Base-by-base conservation (phyloP, 1,140 invertebrate species). In the Lepidostoma basale region DNA sequence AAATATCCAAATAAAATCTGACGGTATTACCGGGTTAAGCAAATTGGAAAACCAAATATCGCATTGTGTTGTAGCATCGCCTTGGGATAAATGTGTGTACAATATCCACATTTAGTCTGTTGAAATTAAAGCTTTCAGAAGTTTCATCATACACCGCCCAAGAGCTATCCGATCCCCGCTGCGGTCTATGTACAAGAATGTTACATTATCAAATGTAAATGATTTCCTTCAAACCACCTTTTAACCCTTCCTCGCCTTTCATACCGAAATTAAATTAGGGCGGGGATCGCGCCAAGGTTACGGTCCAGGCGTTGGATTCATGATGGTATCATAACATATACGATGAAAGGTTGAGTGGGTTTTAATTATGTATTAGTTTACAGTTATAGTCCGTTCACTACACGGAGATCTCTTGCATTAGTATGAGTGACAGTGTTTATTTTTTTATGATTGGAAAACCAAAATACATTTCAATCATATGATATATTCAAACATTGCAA, bases 121-220 rank as follows among this genome's bases (percentile, higher is more conserved):
- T n/a, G 18, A 23, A 22, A 18, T 23, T 18, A 3, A 12, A 23
- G 45, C 22, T 26, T 49, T 1, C 20, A 49, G 25, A 49, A 23
- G 22, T 49, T 49, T 12, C 22, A 49, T 49, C 45, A 12, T 26
- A n/a, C n/a, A n/a, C n/a, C n/a, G 16, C 12, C 16, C 16, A 12
- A 26, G 20, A 62, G 26, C 25, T 45, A 62, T 62, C 39, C 10
- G 39, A 60, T 25, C 3, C 33, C 9, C n/a, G n/a, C n/a, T n/a
- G 44, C n/a, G 45, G 22, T 49, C 25, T 49, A 10, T 3, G 45
- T 10, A 49, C 45, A 49, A 22, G 45, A 23, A 20, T 49, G 10
- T 49, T 49, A 49, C 45, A 49, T 49, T 49, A 49, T 49, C 45
- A 20, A 47, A 23, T 20, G 12, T 14, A 12, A 9, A 5, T 36